Conservation (phyloP, 2,113 vertebrate species). For the Onychorhynchus coronatus region DNA sequence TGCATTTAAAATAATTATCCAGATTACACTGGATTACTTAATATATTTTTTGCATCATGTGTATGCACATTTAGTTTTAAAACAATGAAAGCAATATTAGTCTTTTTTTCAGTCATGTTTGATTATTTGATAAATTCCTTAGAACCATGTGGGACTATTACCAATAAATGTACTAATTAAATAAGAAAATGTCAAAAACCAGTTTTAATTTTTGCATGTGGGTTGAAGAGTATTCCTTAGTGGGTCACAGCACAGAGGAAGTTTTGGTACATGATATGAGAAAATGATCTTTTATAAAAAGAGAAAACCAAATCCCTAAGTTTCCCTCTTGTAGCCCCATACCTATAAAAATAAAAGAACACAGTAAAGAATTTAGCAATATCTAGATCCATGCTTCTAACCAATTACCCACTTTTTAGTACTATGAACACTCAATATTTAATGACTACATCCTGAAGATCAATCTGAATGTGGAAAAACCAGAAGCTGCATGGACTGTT, state of each 20-base stretch:
- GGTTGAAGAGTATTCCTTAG: neutral
- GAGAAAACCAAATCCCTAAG: neutral
- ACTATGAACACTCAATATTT: neutral
- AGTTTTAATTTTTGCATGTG: neutral
- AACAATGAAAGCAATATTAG: neutral
- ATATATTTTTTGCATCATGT: constrained; percentile 16
- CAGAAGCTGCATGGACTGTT: neutral
- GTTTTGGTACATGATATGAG: neutral
- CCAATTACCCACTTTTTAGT: neutral
- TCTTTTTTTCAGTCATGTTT: neutral
- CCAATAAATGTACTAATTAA: neutral
- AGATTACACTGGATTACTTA: constrained; percentile 57
- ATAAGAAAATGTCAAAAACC: neutral
- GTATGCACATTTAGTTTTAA: neutral
- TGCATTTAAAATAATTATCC: constrained; percentile 72
- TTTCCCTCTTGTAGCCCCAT: neutral
- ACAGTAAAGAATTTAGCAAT: neutral
- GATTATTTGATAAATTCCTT: neutral
- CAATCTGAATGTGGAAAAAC: neutral
- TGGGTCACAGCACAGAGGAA: neutral
- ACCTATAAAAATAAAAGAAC: neutral
- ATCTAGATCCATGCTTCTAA: neutral
- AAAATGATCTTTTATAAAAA: neutral
- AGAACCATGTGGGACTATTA: neutral
- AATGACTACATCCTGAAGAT: neutral